Conservation (phyloP, 2,113 vertebrate genomes). For the Pseudorhombus dupliciocellatus region DNA sequence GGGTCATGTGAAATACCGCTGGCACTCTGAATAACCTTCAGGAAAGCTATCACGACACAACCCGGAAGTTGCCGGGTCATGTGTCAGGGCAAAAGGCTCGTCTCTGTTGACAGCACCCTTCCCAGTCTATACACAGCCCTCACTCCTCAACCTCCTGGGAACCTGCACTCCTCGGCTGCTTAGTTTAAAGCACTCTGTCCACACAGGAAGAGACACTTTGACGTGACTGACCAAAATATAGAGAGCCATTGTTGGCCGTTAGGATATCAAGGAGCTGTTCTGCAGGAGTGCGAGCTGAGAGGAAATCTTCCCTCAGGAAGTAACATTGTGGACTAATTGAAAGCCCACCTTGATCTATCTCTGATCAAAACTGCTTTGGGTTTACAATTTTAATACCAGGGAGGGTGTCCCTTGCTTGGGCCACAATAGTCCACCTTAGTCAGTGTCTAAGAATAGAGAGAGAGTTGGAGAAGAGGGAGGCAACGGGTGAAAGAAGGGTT, state of each 20-base stretch:
- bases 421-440: slow-evolving; percentile 34
- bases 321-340: slow-evolving; percentile 47
- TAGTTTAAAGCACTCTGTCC: slow-evolving; percentile 51
- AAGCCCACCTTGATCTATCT: slow-evolving; percentile 64
- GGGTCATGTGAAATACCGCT: slow-evolving; percentile 78
- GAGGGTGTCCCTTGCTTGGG: slow-evolving; percentile 55
- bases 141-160: slow-evolving; percentile 70
- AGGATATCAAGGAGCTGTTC: slow-evolving; percentile 38
- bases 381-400: slow-evolving; percentile 53
- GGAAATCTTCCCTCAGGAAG: slow-evolving; percentile 59
- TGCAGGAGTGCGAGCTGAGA: slow-evolving; percentile 35
- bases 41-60: slow-evolving; percentile 63
- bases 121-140: slow-evolving; percentile 69
- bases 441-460: slow-evolving; percentile 39
- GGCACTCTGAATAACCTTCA: slow-evolving; percentile 72
- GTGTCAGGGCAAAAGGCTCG: slow-evolving; percentile 64
- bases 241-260: slow-evolving; percentile 56
- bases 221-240: slow-evolving; percentile 51
- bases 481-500: slow-evolving; percentile 39
- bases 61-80: slow-evolving; percentile 76
- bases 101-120: slow-evolving; percentile 70
- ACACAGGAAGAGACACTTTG: slow-evolving; percentile 55
- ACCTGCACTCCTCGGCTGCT: slow-evolving; percentile 50
- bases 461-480: slow-evolving; percentile 23
- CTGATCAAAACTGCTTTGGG: slow-evolving; percentile 38